Conservation (phyloP, 2,888 invertebrate genomes). For the Drosophila imparisetae region DNA sequence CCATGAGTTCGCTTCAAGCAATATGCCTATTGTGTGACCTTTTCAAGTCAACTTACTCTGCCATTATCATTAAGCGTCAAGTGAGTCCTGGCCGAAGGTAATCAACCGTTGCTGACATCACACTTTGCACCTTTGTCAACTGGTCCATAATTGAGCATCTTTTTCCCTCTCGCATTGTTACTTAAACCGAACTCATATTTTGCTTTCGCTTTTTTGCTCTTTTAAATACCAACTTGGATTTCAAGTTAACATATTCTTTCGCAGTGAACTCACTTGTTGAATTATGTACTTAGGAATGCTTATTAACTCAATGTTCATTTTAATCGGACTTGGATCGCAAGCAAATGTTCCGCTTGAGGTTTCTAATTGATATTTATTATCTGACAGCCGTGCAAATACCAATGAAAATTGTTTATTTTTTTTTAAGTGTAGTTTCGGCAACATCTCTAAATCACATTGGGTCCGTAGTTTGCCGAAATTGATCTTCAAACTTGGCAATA, state of each 20-base stretch:
- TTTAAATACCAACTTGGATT: neutral
- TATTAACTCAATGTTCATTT: neutral
- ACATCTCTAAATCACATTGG: neutral
- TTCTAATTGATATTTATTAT: slow-evolving; percentile 3
- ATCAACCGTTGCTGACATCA: slow-evolving; percentile 11
- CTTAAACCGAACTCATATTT: neutral
- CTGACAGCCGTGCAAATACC: neutral
- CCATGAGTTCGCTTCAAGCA: slow-evolving; percentile 5
- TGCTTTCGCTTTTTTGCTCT: neutral
- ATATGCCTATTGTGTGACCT: slow-evolving; percentile 32
- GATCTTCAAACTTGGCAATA: neutral
- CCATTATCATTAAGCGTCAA: slow-evolving; percentile 12
- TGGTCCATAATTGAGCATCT: neutral
- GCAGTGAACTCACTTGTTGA: neutral
- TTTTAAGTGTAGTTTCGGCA: neutral
- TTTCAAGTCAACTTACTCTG: neutral
- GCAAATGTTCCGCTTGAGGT: neutral
- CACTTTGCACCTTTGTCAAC: slow-evolving; percentile 1
- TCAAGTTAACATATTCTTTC: neutral
- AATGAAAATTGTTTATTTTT: neutral
- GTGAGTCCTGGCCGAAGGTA: slow-evolving; percentile 3
- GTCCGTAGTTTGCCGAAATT: neutral
- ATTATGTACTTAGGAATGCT: neutral
- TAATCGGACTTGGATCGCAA: neutral
- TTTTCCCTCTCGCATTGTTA: neutral